phyloP scores from a whole-genome alignment of 2,888 invertebrate genomes.

The Dasysyrphus albostriatus region DNA sequence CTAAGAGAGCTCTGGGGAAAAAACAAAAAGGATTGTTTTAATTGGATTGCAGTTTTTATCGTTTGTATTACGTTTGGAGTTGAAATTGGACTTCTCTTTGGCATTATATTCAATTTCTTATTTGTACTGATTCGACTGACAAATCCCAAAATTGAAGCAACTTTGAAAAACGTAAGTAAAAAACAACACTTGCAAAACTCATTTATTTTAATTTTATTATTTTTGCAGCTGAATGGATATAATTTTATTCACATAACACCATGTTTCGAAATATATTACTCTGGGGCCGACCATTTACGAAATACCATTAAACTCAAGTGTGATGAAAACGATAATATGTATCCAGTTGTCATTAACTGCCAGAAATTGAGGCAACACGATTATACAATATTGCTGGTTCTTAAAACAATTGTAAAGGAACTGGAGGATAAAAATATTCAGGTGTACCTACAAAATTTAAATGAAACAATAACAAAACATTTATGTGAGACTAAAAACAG shows the following conservation, averaged over 20 bases:
- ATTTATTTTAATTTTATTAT: conserved; percentile 7
- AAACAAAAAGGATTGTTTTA: conserved; percentile 87
- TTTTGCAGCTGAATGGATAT: conserved; percentile 83
- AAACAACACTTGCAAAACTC: neutral
- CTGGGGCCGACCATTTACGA: conserved; percentile 88
- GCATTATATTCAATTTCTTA: conserved; percentile 87
- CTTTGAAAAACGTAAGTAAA: conserved; percentile 79
- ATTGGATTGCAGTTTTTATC: conserved; percentile 88
- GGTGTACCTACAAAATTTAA: conserved; percentile 82
- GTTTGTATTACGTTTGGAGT: conserved; percentile 89
- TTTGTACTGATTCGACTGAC: conserved; percentile 87
- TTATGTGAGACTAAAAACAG: neutral
- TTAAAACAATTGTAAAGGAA: conserved; percentile 86
- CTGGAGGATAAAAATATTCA: conserved; percentile 85
- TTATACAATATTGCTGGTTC: conserved; percentile 87
- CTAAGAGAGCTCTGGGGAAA: conserved; percentile 85
- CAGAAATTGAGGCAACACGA: conserved; percentile 87
- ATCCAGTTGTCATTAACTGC: conserved; percentile 88
- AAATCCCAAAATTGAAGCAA: conserved; percentile 85
- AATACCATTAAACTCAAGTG: conserved; percentile 85
- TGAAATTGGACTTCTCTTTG: conserved; percentile 91
- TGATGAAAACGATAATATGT: conserved; percentile 82
- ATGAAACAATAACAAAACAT: conserved; percentile 77
- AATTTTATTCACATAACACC: conserved; percentile 87
- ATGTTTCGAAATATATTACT: conserved; percentile 88